Conservation (phyloP, 2,113 vertebrate genomes). For the Gymnogyps californianus region DNA sequence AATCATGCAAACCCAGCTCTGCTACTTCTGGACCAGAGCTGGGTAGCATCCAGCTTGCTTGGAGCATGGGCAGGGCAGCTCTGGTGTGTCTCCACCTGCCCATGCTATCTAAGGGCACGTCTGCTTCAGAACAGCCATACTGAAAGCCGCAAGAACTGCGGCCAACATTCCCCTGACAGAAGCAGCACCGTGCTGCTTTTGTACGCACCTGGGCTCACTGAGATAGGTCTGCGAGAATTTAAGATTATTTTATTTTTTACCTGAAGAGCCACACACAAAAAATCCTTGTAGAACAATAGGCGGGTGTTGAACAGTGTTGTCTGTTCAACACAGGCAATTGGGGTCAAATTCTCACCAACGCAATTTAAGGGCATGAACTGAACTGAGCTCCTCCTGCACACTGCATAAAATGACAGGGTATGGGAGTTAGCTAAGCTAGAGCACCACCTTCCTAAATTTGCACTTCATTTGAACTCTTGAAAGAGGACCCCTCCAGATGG, state of each 20-base stretch:
- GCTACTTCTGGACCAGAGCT: not conserved
- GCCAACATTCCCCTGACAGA: not conserved
- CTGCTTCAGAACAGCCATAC: not conserved
- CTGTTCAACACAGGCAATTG: not conserved
- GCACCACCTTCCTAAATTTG: not conserved
- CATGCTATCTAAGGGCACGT: not conserved
- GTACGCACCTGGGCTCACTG: not conserved
- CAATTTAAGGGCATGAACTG: not conserved
- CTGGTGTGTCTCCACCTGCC: not conserved
- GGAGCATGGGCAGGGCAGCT: not conserved
- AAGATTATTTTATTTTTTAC: not conserved
- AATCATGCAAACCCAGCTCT: not conserved
- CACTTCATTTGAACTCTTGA: not conserved
- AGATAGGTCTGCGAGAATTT: not conserved
- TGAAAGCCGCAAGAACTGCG: not conserved
- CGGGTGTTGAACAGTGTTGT: not conserved
- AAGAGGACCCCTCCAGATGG: not conserved
- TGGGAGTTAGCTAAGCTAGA: not conserved
- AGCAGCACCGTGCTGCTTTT: not conserved
- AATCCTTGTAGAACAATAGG: accelerated
- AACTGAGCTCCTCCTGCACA: not conserved
- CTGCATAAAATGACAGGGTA: not conserved
- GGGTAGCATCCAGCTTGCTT: not conserved
- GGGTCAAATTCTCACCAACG: not conserved
- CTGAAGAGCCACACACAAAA: not conserved